phyloP scores from a whole-genome alignment of 2,113 vertebrate species.

The Nycticebus coucang region DNA sequence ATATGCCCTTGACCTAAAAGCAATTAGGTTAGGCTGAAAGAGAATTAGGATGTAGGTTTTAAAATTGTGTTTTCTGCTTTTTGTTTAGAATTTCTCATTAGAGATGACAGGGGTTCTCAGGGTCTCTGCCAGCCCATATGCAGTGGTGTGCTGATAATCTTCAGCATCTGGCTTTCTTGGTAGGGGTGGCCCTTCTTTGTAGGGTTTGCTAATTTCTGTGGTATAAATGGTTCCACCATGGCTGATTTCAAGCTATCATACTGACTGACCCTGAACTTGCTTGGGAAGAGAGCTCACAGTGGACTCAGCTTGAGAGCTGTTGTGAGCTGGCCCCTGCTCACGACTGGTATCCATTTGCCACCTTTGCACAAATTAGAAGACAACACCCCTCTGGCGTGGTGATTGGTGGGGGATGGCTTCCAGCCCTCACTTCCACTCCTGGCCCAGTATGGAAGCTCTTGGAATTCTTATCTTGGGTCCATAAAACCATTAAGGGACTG shows the following conservation, averaged over 20 bases:
- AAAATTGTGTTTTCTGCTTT: background rate
- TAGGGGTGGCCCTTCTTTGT: background rate
- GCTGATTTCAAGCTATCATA: background rate
- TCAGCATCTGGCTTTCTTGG: background rate
- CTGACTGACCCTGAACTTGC: background rate
- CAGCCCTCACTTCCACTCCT: background rate
- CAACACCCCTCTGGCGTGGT: background rate
- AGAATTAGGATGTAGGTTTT: slow-evolving; percentile 35
- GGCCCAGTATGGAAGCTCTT: background rate
- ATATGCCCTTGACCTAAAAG: background rate
- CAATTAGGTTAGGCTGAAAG: background rate
- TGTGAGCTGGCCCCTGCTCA: background rate
- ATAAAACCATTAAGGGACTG: background rate
- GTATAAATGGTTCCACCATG: background rate
- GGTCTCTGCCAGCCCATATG: background rate
- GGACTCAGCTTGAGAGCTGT: background rate
- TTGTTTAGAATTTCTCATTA: slow-evolving; percentile 6
- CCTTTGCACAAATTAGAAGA: slow-evolving; percentile 13
- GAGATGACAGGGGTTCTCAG: background rate
- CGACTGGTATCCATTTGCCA: background rate
- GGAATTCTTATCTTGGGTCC: background rate
- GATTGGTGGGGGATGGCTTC: background rate
- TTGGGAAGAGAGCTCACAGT: background rate
- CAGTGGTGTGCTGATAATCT: background rate
- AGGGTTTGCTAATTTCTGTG: slow-evolving; percentile 33